Conservation (phyloP, 2,888 invertebrate genomes). For the Flabesymbios commensalis region DNA sequence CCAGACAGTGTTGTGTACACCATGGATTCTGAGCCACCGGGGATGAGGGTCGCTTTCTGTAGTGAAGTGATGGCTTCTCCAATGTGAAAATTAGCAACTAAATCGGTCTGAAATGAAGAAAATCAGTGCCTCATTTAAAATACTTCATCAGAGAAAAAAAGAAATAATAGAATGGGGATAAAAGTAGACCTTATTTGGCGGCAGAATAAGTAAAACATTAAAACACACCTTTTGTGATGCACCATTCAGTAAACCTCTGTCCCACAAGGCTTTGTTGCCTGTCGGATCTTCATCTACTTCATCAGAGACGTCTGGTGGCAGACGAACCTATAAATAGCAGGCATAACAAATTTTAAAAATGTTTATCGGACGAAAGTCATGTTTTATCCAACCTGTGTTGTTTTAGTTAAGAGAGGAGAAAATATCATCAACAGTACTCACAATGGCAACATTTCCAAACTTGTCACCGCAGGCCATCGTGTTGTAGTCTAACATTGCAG, state of each 20-base stretch:
- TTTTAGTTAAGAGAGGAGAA: too few relatives aligned
- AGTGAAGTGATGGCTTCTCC: slow-evolving; percentile 96
- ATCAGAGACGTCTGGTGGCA: slow-evolving; percentile 87
- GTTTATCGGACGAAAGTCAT: too few relatives aligned
- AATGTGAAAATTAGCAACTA: slow-evolving; percentile 89
- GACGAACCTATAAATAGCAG: slow-evolving; percentile 44
- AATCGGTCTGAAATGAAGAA: slow-evolving; percentile 67
- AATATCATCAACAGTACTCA: slow-evolving; percentile 63
- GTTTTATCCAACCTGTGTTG: too few relatives aligned
- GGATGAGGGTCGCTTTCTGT: slow-evolving; percentile 93
- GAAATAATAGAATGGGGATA: background rate
- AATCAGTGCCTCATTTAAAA: background rate
- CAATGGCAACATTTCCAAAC: slow-evolving; percentile 93
- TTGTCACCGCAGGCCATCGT: slow-evolving; percentile 98
- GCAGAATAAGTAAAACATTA: background rate
- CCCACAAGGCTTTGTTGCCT: slow-evolving; percentile 96
- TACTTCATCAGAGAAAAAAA: background rate
- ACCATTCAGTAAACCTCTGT: slow-evolving; percentile 84
- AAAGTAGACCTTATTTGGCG: too few relatives aligned
- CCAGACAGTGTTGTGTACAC: slow-evolving; percentile 94
- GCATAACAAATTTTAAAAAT: background rate
- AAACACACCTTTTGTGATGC: slow-evolving; percentile 88
- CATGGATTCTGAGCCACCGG: slow-evolving; percentile 94
- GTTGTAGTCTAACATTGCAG: slow-evolving; percentile 91
- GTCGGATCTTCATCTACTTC: slow-evolving; percentile 99